These are phyloP conservation scores for Nibea albiflora DNA, from an alignment of 2,113 vertebrate species.

Conservation along the genomic window DNA sequence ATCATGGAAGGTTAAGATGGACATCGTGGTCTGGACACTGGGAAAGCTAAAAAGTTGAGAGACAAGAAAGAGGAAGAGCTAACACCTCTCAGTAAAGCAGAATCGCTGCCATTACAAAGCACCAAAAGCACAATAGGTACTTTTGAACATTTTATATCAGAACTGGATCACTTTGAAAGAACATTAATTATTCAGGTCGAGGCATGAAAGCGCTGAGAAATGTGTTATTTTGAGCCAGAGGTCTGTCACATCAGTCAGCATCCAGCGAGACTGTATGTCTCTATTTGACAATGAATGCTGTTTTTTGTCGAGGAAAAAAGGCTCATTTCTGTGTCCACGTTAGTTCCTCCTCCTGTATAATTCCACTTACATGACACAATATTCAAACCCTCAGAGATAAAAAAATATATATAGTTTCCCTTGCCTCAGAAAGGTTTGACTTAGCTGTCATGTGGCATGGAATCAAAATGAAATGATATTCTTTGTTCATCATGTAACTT, in stretches of 20 bases:
- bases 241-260: conserved; percentile 31
- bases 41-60: no score
- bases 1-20: not conserved
- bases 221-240: conserved; percentile 24
- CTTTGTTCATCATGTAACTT: not conserved
- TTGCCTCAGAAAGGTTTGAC: conserved; percentile 24
- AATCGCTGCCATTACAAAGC: not conserved
- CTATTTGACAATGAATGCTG: not conserved
- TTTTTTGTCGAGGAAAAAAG: not conserved
- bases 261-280: not conserved
- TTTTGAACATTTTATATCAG: conserved; percentile 19
- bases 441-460: not conserved
- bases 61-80: no score
- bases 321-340: not conserved
- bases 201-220: not conserved
- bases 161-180: conserved; percentile 20
- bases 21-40: not conserved
- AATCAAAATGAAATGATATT: not conserved
- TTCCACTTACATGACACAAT: not conserved
- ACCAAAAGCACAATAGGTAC: not conserved
- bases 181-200: conserved; percentile 4
- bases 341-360: conserved; percentile 4
- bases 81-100: not conserved
- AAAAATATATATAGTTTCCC: not conserved
- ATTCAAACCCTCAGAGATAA: not conserved